Base-by-base conservation (phyloP, 2,888 invertebrate genomes). In the Mythimna impura region DNA sequence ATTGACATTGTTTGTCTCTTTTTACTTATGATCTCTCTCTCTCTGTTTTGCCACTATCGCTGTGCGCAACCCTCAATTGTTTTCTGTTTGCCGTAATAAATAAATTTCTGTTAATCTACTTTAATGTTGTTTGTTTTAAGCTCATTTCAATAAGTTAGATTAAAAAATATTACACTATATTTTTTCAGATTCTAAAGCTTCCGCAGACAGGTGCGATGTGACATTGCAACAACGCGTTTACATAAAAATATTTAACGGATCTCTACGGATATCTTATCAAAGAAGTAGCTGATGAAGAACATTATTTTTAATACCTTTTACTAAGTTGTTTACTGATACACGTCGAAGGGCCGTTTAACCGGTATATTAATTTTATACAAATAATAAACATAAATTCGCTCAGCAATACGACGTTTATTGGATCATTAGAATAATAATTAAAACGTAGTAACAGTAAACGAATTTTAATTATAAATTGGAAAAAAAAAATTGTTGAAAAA, bases 391-490 rank as follows among this genome's bases (percentile, higher is more conserved):
- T 2, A 25, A 25, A 55, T 57, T 17, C 7, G 17, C 25, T 36
- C 1, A n/a, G 43, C 47, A 34, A 58, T 22, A 22, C n/a, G 58
- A 17, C n/a, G 9, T 64, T 73, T 60, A 54, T 60, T 47, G 36
- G 43, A n/a, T 36, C 8, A 52, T 60, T 73, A 52, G 20, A 73
- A 57, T 73, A 30, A 71, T 73, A 17, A 47, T 47, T 63, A 50
- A 62, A 20, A 20, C 30, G 10, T 20, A 30, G 8, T 17, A 7
- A 52, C n/a, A 22, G 12, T 20, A 58, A 8, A 1, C 20, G 17
- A 10, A 54, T 58, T 20, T 34, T 34, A 47, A 47, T 58, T 10
- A 14, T 14, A 43, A 20, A 58, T 20, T 34, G 9, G 17, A 17
- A 2, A 22, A 47, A 40, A 40, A 40, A 40, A 40, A 40, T 8